Evolutionary conservation across 2,113 vertebrate genomes (phyloP).

Genomic region (Ptyas mucosa): DNA sequence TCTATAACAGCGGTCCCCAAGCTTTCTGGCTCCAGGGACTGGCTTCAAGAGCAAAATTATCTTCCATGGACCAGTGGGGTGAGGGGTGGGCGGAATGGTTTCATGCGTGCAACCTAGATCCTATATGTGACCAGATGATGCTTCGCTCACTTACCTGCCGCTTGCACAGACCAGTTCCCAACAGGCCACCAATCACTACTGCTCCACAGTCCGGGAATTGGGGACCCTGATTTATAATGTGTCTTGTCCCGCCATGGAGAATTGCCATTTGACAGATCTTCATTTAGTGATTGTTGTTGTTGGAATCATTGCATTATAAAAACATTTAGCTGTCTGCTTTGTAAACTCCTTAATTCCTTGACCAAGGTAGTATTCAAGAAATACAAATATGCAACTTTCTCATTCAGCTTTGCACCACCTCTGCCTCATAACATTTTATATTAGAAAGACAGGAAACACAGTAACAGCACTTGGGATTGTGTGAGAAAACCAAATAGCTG

Average conservation of each 20-base stretch:
- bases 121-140: background rate
- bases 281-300: background rate
- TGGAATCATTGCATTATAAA: background rate
- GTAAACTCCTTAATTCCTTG: background rate
- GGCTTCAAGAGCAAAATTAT: background rate
- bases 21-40: background rate
- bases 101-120: background rate
- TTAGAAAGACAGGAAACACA: background rate
- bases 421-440: background rate
- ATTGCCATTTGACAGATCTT: background rate
- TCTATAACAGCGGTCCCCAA: background rate
- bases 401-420: background rate
- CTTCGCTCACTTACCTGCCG: background rate
- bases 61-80: background rate
- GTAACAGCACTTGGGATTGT: background rate
- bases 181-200: background rate
- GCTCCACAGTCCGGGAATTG: too few relatives aligned
- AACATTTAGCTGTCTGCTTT: background rate
- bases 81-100: accelerated
- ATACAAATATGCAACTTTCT: background rate
- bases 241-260: background rate
- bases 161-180: background rate
- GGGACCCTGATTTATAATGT: background rate
- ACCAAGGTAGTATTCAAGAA: background rate
- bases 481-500: background rate